Conservation (phyloP, 2,113 vertebrate species). For the Deroptyus accipitrinus region DNA sequence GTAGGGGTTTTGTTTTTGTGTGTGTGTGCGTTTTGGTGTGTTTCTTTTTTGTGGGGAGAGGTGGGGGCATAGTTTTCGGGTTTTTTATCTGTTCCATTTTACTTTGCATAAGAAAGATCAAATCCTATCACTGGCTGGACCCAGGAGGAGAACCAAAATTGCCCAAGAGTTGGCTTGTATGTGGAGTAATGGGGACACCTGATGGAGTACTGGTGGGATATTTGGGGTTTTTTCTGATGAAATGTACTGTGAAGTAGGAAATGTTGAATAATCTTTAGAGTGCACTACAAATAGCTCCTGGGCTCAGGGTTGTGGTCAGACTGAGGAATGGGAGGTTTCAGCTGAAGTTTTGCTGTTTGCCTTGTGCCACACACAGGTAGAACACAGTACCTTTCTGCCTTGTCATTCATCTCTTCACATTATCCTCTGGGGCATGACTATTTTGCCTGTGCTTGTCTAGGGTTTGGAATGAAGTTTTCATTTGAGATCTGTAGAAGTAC, state of each 20-base stretch:
- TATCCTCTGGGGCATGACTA: background rate
- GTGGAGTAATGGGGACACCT: background rate
- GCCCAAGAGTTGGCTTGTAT: background rate
- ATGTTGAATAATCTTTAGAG: background rate
- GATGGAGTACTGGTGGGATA: background rate
- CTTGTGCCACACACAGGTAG: background rate
- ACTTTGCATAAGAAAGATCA: background rate
- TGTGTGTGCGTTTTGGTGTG: background rate
- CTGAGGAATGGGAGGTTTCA: background rate
- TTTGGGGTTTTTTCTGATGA: background rate
- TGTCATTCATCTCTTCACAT: background rate
- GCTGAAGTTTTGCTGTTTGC: background rate
- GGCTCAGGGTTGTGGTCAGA: background rate
- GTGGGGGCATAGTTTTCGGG: background rate
- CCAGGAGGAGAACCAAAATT: background rate
- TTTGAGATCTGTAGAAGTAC: background rate
- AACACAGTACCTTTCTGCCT: background rate
- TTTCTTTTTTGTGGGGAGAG: background rate
- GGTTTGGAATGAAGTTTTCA: background rate
- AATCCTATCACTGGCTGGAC: background rate
- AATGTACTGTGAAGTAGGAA: background rate
- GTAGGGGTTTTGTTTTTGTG: background rate
- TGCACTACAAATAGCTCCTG: background rate
- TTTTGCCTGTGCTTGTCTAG: background rate
- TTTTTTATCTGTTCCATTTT: background rate